These are phyloP conservation scores for Cepaea nemoralis DNA, from an alignment of 1,140 invertebrate genomes.

Conservation along the genomic window DNA sequence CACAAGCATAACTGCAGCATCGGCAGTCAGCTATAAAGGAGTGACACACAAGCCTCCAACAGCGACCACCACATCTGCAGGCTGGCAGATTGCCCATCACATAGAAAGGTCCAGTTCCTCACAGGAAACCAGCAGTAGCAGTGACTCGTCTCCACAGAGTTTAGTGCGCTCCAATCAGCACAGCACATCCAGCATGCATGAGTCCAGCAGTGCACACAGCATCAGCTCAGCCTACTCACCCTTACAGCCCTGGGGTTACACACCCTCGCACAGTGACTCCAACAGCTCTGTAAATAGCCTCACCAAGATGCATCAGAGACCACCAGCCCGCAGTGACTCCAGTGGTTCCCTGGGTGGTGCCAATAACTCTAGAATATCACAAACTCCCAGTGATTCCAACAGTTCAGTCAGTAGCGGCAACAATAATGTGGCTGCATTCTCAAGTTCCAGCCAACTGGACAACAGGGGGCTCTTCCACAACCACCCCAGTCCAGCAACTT, in stretches of 20 bases:
- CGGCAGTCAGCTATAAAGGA: not conserved
- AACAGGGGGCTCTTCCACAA: not conserved
- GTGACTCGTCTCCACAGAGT: conserved; percentile 32
- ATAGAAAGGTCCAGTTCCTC: conserved; percentile 34
- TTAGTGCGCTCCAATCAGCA: conserved; percentile 28
- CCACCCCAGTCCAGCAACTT: not conserved
- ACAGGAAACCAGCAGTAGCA: conserved; percentile 35
- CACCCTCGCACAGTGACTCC: conserved; percentile 29
- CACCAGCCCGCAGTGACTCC: conserved; percentile 26
- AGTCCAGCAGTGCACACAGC: conserved; percentile 38
- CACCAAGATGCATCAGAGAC: not conserved
- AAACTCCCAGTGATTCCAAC: conserved; percentile 33
- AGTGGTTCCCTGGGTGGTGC: conserved; percentile 26
- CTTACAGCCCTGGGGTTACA: conserved; percentile 26
- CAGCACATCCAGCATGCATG: conserved; percentile 21
- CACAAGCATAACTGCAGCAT: not conserved
- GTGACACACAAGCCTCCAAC: conserved; percentile 9
- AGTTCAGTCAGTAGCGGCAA: conserved; percentile 23
- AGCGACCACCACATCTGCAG: not conserved
- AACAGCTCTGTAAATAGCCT: conserved; percentile 35
- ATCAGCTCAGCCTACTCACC: conserved; percentile 22
- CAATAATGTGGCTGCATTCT: not conserved
- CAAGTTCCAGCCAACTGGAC: not conserved
- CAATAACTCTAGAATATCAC: not conserved
- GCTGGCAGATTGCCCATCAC: conserved; percentile 32